These are phyloP conservation scores for Notolabrus celidotus DNA, from an alignment of 2,797 vertebrate genomes.

Conservation along the genomic window DNA sequence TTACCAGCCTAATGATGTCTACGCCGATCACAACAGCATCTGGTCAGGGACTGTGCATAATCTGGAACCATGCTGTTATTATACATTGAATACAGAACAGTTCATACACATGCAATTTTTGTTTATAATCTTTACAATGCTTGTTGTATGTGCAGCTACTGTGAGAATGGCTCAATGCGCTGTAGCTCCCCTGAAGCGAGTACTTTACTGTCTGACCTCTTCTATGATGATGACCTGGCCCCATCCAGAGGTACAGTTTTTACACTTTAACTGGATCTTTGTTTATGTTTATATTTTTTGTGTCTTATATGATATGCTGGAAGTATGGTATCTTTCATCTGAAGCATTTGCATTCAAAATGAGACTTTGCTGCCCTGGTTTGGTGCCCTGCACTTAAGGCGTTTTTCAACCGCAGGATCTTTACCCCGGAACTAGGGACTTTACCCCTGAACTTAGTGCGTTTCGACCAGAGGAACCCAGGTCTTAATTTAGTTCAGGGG, in stretches of 20 bases:
- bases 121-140: not conserved
- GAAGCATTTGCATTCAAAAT: not conserved
- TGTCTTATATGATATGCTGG: not conserved
- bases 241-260: constrained; percentile 87
- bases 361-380: not conserved
- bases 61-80: not conserved
- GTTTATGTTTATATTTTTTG: not conserved
- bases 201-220: constrained; percentile 84
- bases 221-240: constrained; percentile 81
- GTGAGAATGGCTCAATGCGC: constrained; percentile 93
- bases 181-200: constrained; percentile 86
- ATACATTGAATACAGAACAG: rapidly evolving
- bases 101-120: constrained; percentile 1
- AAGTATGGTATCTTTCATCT: not conserved
- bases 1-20: constrained; percentile 93
- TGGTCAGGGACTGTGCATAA: constrained; percentile 86
- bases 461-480: too few species aligned
- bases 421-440: too few species aligned
- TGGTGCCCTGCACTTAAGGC: too few species aligned
- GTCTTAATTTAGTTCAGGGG: too few species aligned
- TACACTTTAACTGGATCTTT: not conserved
- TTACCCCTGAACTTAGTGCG: too few species aligned
- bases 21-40: constrained; percentile 91
- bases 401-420: too few species aligned
- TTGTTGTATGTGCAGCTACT: constrained; percentile 89